Percentiles rank a stretch among this genome's conserved stretches.
phyloP scores from a whole-genome alignment of 2,113 vertebrate genomes.

The Tauraco erythrolophus region DNA sequence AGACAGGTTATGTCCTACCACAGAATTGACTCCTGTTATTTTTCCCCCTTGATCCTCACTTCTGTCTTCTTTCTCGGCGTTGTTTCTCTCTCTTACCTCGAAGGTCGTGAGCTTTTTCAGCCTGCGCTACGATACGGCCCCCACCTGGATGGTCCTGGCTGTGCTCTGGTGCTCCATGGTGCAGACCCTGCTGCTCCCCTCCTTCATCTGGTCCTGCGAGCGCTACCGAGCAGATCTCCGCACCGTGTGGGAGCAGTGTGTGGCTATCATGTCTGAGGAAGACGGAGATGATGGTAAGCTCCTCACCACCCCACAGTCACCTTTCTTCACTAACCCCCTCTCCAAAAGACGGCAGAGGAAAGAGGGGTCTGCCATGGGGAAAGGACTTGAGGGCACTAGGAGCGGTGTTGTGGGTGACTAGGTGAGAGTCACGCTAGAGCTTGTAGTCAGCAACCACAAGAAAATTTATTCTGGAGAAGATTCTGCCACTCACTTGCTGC shows the following conservation, averaged over 20 bases:
- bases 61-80: neutral
- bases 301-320: neutral
- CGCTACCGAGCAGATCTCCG: conserved; percentile 85
- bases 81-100: neutral
- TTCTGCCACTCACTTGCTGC: neutral
- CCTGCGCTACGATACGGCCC: conserved; percentile 81
- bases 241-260: conserved; percentile 85
- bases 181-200: conserved; percentile 83
- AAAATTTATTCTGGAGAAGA: neutral
- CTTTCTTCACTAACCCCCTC: neutral
- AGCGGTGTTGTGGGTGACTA: neutral
- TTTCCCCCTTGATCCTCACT: neutral
- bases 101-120: conserved; percentile 86
- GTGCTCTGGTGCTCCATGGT: conserved; percentile 87
- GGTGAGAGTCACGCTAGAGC: neutral
- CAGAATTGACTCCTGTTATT: neutral
- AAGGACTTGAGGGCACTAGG: neutral
- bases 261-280: conserved; percentile 84
- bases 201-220: conserved; percentile 86
- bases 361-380: neutral
- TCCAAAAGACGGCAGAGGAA: neutral
- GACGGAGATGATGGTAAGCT: conserved; percentile 80
- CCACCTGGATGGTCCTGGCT: conserved; percentile 85
- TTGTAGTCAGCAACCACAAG: neutral
- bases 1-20: neutral